phyloP scores from a whole-genome alignment of 1,140 invertebrate species.

The Bombus balteatus region DNA sequence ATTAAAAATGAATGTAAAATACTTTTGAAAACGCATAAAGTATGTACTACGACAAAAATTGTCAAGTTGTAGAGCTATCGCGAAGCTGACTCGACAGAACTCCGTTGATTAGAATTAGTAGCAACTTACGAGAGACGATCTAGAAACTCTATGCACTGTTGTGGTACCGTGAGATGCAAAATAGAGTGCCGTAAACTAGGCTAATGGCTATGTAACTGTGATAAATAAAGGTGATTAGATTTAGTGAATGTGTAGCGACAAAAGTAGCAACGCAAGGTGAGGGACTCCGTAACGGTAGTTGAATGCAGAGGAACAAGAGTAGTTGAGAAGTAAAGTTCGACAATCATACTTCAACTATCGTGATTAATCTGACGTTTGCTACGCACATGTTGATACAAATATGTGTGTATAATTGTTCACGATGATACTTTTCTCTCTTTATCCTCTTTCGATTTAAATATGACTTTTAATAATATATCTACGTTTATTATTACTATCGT shows the following conservation, averaged over 20 bases:
- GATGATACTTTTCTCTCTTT: too few relatives aligned
- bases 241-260: neutral
- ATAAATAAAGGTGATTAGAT: constrained; percentile 29
- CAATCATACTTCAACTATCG: neutral
- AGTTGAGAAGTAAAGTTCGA: neutral
- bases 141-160: neutral
- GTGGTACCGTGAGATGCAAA: neutral
- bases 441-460: too few relatives aligned
- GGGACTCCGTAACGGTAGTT: neutral
- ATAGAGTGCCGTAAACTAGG: constrained; percentile 2
- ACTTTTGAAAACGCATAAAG: neutral
- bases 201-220: constrained; percentile 9
- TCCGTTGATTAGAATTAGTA: neutral
- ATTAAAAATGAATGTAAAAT: neutral
- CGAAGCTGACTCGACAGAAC: too few relatives aligned
- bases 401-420: too few relatives aligned
- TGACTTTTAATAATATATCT: too few relatives aligned
- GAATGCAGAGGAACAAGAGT: neutral
- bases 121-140: neutral
- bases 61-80: neutral
- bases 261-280: neutral
- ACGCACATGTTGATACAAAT: too few relatives aligned
- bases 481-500: too few relatives aligned
- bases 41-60: neutral
- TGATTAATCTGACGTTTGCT: too few relatives aligned